These are phyloP conservation scores for Cygnus atratus DNA, from an alignment of 2,113 vertebrate species.

Conservation along the genomic window DNA sequence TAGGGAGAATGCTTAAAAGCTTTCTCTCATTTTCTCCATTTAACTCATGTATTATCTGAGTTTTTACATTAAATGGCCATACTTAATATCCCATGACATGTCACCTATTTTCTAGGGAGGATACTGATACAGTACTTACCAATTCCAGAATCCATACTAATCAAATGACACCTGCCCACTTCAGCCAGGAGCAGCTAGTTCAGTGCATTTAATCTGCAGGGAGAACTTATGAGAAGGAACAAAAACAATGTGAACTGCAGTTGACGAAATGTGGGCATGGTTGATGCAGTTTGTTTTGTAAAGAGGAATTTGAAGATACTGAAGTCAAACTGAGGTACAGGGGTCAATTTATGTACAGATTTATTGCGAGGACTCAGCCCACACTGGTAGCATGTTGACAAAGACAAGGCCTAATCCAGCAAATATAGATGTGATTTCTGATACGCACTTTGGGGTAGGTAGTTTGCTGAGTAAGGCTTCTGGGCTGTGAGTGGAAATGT, in stretches of 20 bases:
- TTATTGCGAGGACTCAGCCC: background rate
- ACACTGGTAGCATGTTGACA: background rate
- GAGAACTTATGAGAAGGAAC: constrained; percentile 76
- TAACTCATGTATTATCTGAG: constrained; percentile 85
- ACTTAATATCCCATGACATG: constrained; percentile 83
- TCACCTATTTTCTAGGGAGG: constrained; percentile 82
- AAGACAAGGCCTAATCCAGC: background rate
- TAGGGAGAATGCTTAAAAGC: constrained; percentile 85
- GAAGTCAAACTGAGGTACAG: constrained; percentile 68
- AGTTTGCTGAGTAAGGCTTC: background rate
- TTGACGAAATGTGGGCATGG: constrained; percentile 68
- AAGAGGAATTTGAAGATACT: constrained; percentile 77
- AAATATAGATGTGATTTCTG: background rate
- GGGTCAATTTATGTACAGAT: constrained; percentile 64
- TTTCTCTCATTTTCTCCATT: constrained; percentile 84
- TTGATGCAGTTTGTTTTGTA: constrained; percentile 80
- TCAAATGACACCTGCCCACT: constrained; percentile 69
- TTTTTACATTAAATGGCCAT: constrained; percentile 87
- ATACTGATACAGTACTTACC: constrained; percentile 78
- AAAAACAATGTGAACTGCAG: constrained; percentile 78
- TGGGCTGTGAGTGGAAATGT: background rate
- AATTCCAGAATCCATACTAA: constrained; percentile 82
- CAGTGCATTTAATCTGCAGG: constrained; percentile 82
- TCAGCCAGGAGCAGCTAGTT: constrained; percentile 70
- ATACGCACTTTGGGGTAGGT: background rate